These are phyloP conservation scores for Adelges cooleyi DNA, from an alignment of 1,140 invertebrate genomes.

Conservation along the genomic window DNA sequence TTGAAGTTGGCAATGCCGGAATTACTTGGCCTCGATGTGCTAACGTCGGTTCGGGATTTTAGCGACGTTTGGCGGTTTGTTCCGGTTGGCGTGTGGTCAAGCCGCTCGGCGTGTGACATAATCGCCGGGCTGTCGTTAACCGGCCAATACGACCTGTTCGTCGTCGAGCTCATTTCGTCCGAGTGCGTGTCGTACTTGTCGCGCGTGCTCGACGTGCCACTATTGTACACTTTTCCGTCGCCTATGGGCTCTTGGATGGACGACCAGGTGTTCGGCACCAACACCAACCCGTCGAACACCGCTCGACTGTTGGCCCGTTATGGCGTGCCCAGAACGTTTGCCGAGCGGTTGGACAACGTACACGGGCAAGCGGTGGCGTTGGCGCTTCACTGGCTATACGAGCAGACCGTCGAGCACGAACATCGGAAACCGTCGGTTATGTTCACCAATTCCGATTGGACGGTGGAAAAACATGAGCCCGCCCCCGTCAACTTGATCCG, in stretches of 20 bases:
- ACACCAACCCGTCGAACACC: background rate
- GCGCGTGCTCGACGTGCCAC: background rate
- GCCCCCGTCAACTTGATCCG: slow-evolving; percentile 42
- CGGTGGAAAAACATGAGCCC: slow-evolving; percentile 41
- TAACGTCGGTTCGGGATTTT: background rate
- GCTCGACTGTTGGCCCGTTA: background rate
- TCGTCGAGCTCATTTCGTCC: slow-evolving; percentile 10
- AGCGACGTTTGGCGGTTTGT: background rate
- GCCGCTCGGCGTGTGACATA: background rate
- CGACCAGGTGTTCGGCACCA: background rate
- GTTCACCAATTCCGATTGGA: slow-evolving; percentile 45
- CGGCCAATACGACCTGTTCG: background rate
- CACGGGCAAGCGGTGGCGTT: background rate
- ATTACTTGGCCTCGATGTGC: background rate
- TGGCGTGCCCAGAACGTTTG: background rate
- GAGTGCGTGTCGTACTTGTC: background rate
- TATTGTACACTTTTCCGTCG: background rate
- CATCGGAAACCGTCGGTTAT: slow-evolving; percentile 41
- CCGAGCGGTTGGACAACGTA: background rate
- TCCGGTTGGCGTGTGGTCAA: background rate
- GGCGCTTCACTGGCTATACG: background rate
- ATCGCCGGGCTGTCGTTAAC: background rate
- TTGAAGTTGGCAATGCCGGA: background rate
- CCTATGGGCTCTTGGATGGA: slow-evolving; percentile 13
- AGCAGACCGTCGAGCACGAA: slow-evolving; percentile 31